These are phyloP conservation scores for Calyptommatus sinebrachiatus DNA, from an alignment of 2,113 vertebrate species.

Conservation along the genomic window DNA sequence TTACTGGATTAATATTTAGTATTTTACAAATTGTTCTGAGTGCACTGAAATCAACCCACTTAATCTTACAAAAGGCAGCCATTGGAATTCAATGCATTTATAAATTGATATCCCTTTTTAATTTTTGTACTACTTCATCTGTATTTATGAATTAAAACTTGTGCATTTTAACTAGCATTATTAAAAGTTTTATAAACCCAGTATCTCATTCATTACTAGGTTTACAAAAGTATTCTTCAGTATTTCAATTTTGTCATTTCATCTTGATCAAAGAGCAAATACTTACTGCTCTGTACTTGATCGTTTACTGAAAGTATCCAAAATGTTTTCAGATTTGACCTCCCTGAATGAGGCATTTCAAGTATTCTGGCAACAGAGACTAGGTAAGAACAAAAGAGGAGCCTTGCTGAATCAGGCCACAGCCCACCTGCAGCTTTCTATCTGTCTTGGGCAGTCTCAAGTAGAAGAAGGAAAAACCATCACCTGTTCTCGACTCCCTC, in stretches of 20 bases:
- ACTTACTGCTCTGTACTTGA: background rate
- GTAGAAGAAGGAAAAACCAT: too few species aligned
- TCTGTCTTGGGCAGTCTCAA: too few species aligned
- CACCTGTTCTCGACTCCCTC: too few species aligned
- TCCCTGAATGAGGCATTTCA: too few species aligned
- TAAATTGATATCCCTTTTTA: slow-evolving; percentile 42
- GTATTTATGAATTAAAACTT: slow-evolving; percentile 59
- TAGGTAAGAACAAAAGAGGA: too few species aligned
- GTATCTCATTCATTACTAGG: slow-evolving; percentile 38
- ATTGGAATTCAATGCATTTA: slow-evolving; percentile 40
- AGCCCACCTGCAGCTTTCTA: too few species aligned
- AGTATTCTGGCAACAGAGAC: too few species aligned
- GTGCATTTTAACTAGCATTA: slow-evolving; percentile 49
- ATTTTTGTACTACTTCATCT: slow-evolving; percentile 43
- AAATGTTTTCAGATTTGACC: too few species aligned
- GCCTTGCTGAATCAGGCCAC: too few species aligned
- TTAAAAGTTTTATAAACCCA: slow-evolving; percentile 55
- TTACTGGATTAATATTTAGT: slow-evolving; percentile 28
- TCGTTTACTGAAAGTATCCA: too few species aligned
- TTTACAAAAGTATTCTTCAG: background rate
- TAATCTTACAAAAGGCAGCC: slow-evolving; percentile 29
- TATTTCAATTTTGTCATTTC: background rate
- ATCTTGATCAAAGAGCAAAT: slow-evolving; percentile 31
- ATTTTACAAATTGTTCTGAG: slow-evolving; percentile 33
- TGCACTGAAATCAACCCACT: slow-evolving; percentile 35